Percentiles rank a stretch among this genome's conserved stretches.
These are phyloP conservation scores for Cotesia chilonis DNA, from an alignment of 1,140 invertebrate species.

Conservation along the genomic window DNA sequence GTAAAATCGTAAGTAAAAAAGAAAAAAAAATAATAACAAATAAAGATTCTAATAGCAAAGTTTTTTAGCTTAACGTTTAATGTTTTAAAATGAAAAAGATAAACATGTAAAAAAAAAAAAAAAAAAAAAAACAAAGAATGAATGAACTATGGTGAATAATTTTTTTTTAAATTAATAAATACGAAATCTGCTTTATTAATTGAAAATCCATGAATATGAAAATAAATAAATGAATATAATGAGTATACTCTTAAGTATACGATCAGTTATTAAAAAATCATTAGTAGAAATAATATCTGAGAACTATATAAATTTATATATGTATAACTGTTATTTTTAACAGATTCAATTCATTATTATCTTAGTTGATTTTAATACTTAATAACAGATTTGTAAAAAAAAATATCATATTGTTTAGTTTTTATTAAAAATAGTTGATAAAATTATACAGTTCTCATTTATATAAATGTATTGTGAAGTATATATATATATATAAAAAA, in stretches of 20 bases:
- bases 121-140: too few species aligned
- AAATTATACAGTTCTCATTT: too few species aligned
- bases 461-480: too few species aligned
- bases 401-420: background rate
- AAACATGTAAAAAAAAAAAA: background rate
- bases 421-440: background rate
- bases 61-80: constrained; percentile 28
- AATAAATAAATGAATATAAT: constrained; percentile 42
- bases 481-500: too few species aligned
- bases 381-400: background rate
- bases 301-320: constrained; percentile 34
- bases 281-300: constrained; percentile 41
- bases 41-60: constrained; percentile 16
- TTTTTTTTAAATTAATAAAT: background rate
- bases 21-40: constrained; percentile 23
- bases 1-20: constrained; percentile 37
- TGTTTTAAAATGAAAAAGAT: background rate
- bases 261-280: constrained; percentile 33
- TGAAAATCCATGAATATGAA: constrained; percentile 13
- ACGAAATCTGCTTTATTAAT: constrained; percentile 15
- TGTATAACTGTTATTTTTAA: constrained; percentile 7
- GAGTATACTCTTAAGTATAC: constrained; percentile 35
- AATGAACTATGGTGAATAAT: too few species aligned
- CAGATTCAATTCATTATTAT: background rate
- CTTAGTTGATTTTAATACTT: background rate